A percentile compares a stretch with the other conserved stretches of the same genome.
Conservation (phyloP, 2,797 vertebrate genomes). For the Prunella strophiata region DNA sequence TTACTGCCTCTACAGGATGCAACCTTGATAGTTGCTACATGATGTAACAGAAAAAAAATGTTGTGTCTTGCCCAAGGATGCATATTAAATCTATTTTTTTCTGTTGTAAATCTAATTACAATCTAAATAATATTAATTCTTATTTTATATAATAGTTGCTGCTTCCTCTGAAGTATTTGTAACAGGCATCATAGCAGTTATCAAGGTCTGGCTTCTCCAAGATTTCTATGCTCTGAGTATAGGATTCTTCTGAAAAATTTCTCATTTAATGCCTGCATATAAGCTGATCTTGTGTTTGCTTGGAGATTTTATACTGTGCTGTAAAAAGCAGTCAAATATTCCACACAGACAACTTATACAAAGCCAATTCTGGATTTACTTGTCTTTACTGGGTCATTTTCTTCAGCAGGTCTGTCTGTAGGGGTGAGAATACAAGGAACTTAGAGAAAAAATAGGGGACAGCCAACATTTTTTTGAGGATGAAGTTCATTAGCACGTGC, state of each 20-base stretch:
- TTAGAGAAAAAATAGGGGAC: not conserved
- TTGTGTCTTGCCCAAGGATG: not conserved
- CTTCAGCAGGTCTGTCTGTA: not conserved
- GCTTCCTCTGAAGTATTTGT: not conserved
- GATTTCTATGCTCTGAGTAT: not conserved
- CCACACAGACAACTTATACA: not conserved
- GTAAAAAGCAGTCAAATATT: not conserved
- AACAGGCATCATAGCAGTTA: not conserved
- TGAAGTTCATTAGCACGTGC: not conserved
- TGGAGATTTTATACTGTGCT: not conserved
- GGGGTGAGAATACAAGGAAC: not conserved
- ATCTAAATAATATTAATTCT: not conserved
- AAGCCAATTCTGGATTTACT: not conserved
- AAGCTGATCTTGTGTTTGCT: not conserved
- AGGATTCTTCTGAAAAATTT: not conserved
- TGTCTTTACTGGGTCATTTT: not conserved
- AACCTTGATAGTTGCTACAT: not conserved
- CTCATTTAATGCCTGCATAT: not conserved
- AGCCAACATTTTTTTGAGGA: not conserved
- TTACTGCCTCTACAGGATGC: not conserved
- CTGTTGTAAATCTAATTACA: not conserved
- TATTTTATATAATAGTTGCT: not conserved
- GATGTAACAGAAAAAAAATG: not conserved
- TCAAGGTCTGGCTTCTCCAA: not conserved
- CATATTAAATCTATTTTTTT: not conserved